Evolutionary conservation across 2,797 vertebrate genomes (phyloP).

Genomic region (Malurus splendens): DNA sequence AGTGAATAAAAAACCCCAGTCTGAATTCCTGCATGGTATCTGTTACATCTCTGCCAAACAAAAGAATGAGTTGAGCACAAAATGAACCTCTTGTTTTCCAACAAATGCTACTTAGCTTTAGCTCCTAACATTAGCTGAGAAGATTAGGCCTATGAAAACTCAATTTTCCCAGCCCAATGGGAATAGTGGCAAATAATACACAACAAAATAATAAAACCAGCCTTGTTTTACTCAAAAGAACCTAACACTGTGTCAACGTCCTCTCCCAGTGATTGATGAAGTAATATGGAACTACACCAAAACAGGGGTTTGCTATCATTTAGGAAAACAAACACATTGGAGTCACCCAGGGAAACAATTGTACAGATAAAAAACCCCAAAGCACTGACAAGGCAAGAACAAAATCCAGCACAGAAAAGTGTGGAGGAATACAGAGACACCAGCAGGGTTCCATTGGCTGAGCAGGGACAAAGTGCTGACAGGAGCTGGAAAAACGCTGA

Average conservation of each 20-base stretch:
- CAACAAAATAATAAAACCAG: slow-evolving; percentile 48
- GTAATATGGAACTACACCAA: slow-evolving; percentile 31
- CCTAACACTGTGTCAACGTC: slow-evolving; percentile 26
- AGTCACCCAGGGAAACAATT: slow-evolving; percentile 10
- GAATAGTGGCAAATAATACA: slow-evolving; percentile 36
- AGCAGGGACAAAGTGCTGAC: neutral
- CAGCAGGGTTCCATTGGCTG: neutral
- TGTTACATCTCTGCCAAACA: neutral
- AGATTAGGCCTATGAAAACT: slow-evolving; percentile 48
- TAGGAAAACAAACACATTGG: neutral
- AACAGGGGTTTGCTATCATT: neutral
- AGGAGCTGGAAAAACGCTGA: neutral
- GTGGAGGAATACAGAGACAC: neutral
- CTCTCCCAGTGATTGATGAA: slow-evolving; percentile 44
- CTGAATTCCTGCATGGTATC: neutral
- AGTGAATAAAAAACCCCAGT: neutral
- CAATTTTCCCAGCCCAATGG: slow-evolving; percentile 23
- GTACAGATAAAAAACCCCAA: slow-evolving; percentile 2
- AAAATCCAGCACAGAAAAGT: neutral
- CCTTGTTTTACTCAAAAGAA: slow-evolving; percentile 35
- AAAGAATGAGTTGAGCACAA: neutral
- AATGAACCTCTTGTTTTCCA: slow-evolving; percentile 17
- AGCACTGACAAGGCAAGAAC: neutral
- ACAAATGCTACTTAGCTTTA: slow-evolving; percentile 6
- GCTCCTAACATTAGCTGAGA: slow-evolving; percentile 41